Evolutionary conservation across 2,113 vertebrate species (phyloP), one percentile per base, ranked within the genome.

Genomic region (Onychostruthus taczanowskii): DNA sequence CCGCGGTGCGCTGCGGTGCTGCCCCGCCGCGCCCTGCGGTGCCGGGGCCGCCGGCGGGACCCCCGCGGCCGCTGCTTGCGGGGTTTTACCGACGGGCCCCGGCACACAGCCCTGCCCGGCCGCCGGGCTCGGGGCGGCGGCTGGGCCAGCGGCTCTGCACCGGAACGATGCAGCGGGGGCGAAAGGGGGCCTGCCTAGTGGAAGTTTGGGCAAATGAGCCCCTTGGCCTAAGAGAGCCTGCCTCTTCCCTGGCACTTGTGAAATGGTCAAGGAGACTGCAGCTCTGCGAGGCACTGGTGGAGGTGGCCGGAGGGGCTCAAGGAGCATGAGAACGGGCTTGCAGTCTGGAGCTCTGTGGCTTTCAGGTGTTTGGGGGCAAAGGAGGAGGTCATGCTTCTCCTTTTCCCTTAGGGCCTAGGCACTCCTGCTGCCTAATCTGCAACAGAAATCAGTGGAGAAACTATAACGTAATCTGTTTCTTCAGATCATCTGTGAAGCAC

Each of bases 241-340:
- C 35, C 1, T 7, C 47, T 39, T 44, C 39, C 22, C 53, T 12
- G 52, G 84, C 77, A 55, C 58, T 55, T n/a, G 26, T 2, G 73
- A 23, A 35, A 35, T 4, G 84, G 52, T 18, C 43, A 10, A 7
- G 75, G 49, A 14, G 16, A 66, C 9, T 24, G 87, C 87, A 23
- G 73, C 52, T 84, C 21, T 61, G 78, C 28, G 24, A 22, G 49
- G 43, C 18, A 1, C n/a, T 4, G 84, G 47, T 47, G 37, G 10
- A 6, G 16, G 33, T 6, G 70, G 61, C 61, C 13, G 24, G 47
- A 84, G 64, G 11, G 62, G 19, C 44, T 3, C 35, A 3, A 0
- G 7, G 59, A 43, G 41, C 11, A 0, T 1, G 28, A 13, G 24
- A 17, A n/a, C 10, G n/a, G 44, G 20, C 8, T 50, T 44, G 62